Conservation (phyloP, 2,888 invertebrate species). For the Xanthia togata region DNA sequence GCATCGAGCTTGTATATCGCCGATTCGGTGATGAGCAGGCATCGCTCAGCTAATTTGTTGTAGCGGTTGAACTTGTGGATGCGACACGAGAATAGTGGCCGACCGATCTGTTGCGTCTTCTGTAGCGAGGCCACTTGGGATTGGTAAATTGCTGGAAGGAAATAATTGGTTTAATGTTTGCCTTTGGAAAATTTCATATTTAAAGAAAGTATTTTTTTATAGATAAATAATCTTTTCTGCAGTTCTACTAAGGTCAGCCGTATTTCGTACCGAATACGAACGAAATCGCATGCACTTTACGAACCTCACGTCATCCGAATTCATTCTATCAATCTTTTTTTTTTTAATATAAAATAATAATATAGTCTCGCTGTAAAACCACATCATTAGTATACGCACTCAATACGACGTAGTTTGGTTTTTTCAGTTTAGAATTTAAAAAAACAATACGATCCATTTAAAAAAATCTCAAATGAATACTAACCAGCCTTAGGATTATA, state of each 20-base stretch:
- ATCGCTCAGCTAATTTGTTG: conserved; percentile 96
- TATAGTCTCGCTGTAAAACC: no score
- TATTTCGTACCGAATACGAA: no score
- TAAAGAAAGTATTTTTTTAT: not conserved
- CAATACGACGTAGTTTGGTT: no score
- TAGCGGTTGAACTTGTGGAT: conserved; percentile 92
- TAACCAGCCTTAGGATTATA: conserved; percentile 82
- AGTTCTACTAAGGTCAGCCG: no score
- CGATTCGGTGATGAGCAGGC: conserved; percentile 96
- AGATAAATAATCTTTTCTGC: not conserved
- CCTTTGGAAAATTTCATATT: not conserved
- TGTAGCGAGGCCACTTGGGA: conserved; percentile 77
- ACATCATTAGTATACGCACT: no score
- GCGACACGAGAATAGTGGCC: conserved; percentile 92
- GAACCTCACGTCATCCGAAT: no score
- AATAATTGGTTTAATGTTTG: not conserved
- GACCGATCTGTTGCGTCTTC: conserved; percentile 77
- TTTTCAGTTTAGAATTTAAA: no score
- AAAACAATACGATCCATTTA: no score
- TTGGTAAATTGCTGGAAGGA: conserved; percentile 76
- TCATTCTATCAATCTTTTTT: no score
- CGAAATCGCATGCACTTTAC: no score
- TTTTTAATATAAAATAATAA: no score
- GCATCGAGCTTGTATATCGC: conserved; percentile 97
- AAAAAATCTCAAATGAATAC: conserved; percentile 41